These are phyloP conservation scores for Panopea generosa DNA, from an alignment of 2,888 invertebrate species.

Conservation along the genomic window DNA sequence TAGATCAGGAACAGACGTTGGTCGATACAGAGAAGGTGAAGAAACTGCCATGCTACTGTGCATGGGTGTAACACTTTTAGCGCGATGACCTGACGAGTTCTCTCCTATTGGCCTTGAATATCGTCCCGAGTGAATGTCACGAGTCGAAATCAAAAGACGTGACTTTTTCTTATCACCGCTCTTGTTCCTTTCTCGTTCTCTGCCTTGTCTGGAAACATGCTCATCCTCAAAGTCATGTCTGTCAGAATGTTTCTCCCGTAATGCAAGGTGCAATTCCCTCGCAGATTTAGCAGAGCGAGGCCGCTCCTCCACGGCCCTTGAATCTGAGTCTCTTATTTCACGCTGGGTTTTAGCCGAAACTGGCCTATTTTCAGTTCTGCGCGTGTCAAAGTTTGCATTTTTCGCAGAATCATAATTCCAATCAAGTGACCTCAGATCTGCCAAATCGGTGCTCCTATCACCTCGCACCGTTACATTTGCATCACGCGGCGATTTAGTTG, in stretches of 20 bases:
- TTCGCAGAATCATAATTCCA: constrained; percentile 41
- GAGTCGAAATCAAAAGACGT: constrained; percentile 51
- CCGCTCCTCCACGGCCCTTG: constrained; percentile 27
- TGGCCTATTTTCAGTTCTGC: constrained; percentile 44
- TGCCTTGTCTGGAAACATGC: constrained; percentile 7
- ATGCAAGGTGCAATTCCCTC: constrained; percentile 40
- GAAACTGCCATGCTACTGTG: constrained; percentile 27
- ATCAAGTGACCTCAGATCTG: constrained; percentile 33
- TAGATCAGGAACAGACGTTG: constrained; percentile 65
- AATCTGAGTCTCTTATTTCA: constrained; percentile 36
- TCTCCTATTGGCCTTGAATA: constrained; percentile 21
- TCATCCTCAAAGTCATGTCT: background rate
- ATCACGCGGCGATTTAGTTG: constrained; percentile 41
- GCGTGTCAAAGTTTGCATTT: constrained; percentile 28
- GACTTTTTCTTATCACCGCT: constrained; percentile 49
- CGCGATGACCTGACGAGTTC: constrained; percentile 20
- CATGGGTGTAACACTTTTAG: constrained; percentile 54
- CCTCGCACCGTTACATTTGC: constrained; percentile 35
- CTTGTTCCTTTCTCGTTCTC: constrained; percentile 17
- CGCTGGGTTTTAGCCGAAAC: constrained; percentile 26
- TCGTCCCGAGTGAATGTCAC: constrained; percentile 59
- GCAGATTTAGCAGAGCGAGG: constrained; percentile 49
- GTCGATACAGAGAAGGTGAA: constrained; percentile 61
- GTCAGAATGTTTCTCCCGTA: constrained; percentile 24
- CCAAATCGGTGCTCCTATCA: constrained; percentile 11